Conservation (phyloP, 2,888 invertebrate genomes). For the Cyclophora albipunctata region DNA sequence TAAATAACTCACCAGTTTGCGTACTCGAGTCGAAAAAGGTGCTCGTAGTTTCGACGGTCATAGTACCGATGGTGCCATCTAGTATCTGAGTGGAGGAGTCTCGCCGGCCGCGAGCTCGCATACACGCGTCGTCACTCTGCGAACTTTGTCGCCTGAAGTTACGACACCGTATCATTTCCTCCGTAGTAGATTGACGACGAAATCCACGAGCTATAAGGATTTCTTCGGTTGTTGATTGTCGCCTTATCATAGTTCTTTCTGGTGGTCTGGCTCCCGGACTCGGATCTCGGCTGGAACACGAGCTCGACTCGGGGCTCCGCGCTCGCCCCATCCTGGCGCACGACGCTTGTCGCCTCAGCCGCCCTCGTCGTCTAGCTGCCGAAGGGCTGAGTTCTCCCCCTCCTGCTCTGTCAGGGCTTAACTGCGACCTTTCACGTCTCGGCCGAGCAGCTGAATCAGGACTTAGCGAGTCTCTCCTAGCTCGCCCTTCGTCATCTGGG, state of each 20-base stretch:
- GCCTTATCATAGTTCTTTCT: slow-evolving; percentile 81
- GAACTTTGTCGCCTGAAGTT: slow-evolving; percentile 94
- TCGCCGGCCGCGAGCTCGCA: slow-evolving; percentile 81
- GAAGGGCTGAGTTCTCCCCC: slow-evolving; percentile 87
- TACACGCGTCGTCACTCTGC: slow-evolving; percentile 87
- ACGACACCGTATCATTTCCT: slow-evolving; percentile 93
- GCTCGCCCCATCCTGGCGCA: slow-evolving; percentile 77
- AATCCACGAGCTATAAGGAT: slow-evolving; percentile 93
- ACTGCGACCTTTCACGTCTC: slow-evolving; percentile 84
- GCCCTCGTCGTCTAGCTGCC: slow-evolving; percentile 79
- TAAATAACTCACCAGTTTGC: slow-evolving; percentile 85
- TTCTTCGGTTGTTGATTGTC: slow-evolving; percentile 94
- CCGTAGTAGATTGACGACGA: slow-evolving; percentile 91
- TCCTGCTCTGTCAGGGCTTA: slow-evolving; percentile 87
- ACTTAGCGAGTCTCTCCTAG: slow-evolving; percentile 89
- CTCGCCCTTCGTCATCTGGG: slow-evolving; percentile 86
- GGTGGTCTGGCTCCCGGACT: slow-evolving; percentile 82
- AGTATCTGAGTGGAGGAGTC: slow-evolving; percentile 94
- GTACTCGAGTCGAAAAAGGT: slow-evolving; percentile 95
- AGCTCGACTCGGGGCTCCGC: slow-evolving; percentile 82
- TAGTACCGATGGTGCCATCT: slow-evolving; percentile 92
- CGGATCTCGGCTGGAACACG: slow-evolving; percentile 88
- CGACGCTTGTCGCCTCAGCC: slow-evolving; percentile 86
- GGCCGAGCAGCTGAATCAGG: slow-evolving; percentile 89
- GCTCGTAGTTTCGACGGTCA: slow-evolving; percentile 95